These are phyloP conservation scores for Andrena bicolor DNA, from an alignment of 2,888 invertebrate genomes.

Conservation along the genomic window DNA sequence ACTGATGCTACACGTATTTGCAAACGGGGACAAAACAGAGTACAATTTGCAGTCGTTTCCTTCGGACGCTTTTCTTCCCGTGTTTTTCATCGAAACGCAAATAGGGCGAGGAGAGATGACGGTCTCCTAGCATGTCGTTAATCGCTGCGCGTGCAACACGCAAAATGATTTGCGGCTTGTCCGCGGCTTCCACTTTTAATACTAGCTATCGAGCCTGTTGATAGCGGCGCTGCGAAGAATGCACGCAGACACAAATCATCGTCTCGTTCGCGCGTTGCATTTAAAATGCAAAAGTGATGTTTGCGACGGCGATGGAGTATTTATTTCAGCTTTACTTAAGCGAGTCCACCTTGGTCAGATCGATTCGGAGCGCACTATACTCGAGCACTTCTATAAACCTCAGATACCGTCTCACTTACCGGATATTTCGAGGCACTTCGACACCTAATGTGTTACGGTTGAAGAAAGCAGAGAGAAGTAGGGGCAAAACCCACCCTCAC, in stretches of 20 bases:
- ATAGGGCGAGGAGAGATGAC: neutral
- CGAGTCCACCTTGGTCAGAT: neutral
- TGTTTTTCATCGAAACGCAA: conserved; percentile 7
- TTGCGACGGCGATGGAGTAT: conserved; percentile 10
- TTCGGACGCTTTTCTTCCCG: neutral
- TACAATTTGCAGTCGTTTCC: neutral
- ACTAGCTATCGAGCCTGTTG: conserved; percentile 39
- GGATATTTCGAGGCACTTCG: too few relatives aligned
- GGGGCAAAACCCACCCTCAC: too few relatives aligned
- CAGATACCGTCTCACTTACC: neutral
- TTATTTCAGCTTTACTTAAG: conserved; percentile 20
- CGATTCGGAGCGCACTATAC: conserved; percentile 6
- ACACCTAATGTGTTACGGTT: too few relatives aligned
- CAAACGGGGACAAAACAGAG: neutral
- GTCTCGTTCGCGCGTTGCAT: conserved; percentile 35
- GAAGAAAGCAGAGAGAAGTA: too few relatives aligned
- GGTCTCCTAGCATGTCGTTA: conserved; percentile 57
- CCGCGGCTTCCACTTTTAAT: conserved; percentile 47
- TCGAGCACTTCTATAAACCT: neutral
- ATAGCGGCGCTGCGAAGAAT: conserved; percentile 33
- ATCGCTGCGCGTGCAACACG: conserved; percentile 66
- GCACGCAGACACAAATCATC: conserved; percentile 55
- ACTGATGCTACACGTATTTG: neutral
- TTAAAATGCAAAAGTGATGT: conserved; percentile 43
- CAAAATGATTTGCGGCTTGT: conserved; percentile 63